Base-by-base conservation (phyloP, 2,888 invertebrate genomes). In the Apamea epomidion region DNA sequence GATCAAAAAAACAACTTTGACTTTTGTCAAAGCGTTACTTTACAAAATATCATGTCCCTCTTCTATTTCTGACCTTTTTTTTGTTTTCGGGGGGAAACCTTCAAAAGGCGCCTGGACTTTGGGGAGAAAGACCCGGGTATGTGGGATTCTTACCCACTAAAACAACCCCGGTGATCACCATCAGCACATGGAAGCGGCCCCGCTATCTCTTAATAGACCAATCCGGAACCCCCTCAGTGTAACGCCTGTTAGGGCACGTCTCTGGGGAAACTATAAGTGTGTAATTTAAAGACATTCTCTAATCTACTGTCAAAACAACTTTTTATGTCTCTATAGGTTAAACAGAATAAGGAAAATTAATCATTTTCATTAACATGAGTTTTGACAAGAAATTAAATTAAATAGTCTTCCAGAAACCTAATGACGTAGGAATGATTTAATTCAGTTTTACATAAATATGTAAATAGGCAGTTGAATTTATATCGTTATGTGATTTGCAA, bases 401-500 rank as follows among this genome's bases (percentile, higher is more conserved):
- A 42, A 14, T 25, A 25, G 1, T 16, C 7, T 42, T 62, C 14
- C 32, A 82, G 37, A 45, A 45, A 42, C 21, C 21, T 32, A 29
- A 48, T 69, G 60, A 85, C 87, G 79, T 51, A 60, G 29, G 4
- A 29, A 68, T 25, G 32, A 67, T 25, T 83, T 67, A 37, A 62
- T 74, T 37, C 76, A 68, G 8, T 70, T 85, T 81, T 29, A 42
- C 58, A 74, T 69, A 76, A 62, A 78, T 76, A 74, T 80, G 60
- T 45, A 74, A 68, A 79, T 65, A 68, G 64, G 71, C 74, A 58
- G 29, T 32, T 45, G 14, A 72, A 71, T 54, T 54, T 21, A 8
- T 54, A 54, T 65, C 74, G 21, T n/a, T 25, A 29, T 42, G 16
- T 87, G 81, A 87, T 81, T 80, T 78, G 82, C 79, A 82, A 82